Conservation (phyloP, 2,888 invertebrate genomes). For the Lithosia quadra region DNA sequence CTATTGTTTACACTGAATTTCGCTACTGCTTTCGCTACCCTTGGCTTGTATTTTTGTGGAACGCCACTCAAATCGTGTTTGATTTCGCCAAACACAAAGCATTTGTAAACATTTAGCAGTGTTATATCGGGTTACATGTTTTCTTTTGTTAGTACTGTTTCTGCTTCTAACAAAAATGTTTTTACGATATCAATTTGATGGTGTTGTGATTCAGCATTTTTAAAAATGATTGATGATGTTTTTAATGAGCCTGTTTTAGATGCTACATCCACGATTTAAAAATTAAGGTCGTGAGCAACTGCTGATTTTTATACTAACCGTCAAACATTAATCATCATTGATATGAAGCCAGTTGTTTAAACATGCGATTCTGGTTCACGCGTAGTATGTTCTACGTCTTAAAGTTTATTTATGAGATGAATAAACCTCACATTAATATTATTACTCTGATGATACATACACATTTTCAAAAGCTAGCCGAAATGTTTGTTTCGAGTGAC, state of each 20-base stretch:
- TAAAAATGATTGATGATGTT: slow-evolving; percentile 47
- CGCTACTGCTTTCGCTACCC: slow-evolving; percentile 69
- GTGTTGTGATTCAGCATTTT: slow-evolving; percentile 45
- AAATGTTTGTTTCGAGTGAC: neutral
- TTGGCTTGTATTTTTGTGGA: slow-evolving; percentile 77
- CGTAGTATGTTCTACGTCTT: neutral
- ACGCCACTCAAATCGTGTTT: slow-evolving; percentile 82
- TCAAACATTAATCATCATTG: slow-evolving; percentile 40
- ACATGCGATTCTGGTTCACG: neutral
- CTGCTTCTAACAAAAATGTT: slow-evolving; percentile 52
- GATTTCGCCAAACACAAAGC: slow-evolving; percentile 83
- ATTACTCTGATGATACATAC: neutral
- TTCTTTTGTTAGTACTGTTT: slow-evolving; percentile 68
- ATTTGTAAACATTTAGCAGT: slow-evolving; percentile 81
- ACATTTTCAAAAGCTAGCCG: neutral
- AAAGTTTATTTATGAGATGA: slow-evolving; percentile 13
- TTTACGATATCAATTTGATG: slow-evolving; percentile 44
- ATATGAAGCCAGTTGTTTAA: slow-evolving; percentile 19
- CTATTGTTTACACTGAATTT: slow-evolving; percentile 81
- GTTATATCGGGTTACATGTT: slow-evolving; percentile 79
- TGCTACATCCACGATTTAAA: slow-evolving; percentile 38
- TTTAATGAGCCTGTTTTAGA: slow-evolving; percentile 46
- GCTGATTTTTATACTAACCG: slow-evolving; percentile 40
- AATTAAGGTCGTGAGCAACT: slow-evolving; percentile 40
- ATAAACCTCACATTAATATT: neutral